Evolutionary conservation across 2,797 vertebrate species (phyloP), one percentile per base, ranked within the genome.

Genomic region (Typhlichthys eigenmanni): DNA sequence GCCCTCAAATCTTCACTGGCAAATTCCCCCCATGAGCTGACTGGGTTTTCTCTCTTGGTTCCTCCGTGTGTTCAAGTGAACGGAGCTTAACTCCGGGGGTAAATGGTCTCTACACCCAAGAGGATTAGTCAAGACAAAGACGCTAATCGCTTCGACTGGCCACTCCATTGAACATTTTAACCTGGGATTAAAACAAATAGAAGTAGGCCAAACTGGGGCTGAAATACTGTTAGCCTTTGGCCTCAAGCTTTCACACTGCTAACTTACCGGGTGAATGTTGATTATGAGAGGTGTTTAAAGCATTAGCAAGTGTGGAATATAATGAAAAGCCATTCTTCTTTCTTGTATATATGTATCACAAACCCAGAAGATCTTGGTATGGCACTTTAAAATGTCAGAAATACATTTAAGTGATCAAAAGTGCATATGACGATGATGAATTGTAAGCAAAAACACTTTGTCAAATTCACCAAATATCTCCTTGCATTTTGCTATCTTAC

Each of bases 21-120:
- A 52, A 52, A 32, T 52, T 12, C 7, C 17, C 13, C 17, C 19
- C 9, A 24, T 2, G 1, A 9, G 4, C 46, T 57, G 3, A 1
- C 32, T 1, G 49, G 52, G 58, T 89, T 89, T 88, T 92, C 85
- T 89, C 91, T 47, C 45, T 88, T 75, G 89, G 86, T 83, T 92
- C 85, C 76, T 55, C 70, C 84, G 84, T 76, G 87, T 89, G 88
- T 90, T 91, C 92, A 92, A 94, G 87, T 85, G 85, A 85, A 76
- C 85, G 84, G 80, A 88, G 60, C 60, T 90, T 86, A 87, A 82
- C 83, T 75, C 74, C 79, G 68, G 85, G 84, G 88, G 71, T 78
- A 83, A 84, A 69, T 84, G 85, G 87, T 84, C 82, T 82, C 90
- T 88, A 83, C 86, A 79, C 57, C 69, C 12, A 17, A 2, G 74